Evolutionary conservation across 2,113 vertebrate species (phyloP).

Genomic region (Brachypodius melanocephalos): DNA sequence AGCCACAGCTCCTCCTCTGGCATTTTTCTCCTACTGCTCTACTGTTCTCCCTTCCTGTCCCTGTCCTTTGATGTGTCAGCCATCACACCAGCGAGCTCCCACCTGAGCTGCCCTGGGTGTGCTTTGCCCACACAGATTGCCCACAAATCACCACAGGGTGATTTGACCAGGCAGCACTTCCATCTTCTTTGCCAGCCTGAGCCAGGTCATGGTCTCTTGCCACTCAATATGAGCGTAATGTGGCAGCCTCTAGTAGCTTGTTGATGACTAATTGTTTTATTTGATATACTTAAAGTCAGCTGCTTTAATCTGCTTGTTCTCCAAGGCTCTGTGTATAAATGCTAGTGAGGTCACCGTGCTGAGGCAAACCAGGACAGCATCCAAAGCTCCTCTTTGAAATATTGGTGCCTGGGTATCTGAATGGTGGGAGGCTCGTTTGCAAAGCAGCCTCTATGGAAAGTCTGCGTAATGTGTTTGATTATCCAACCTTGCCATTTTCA

Average conservation of each 20-base stretch:
- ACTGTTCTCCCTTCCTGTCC: not conserved
- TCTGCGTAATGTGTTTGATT: not conserved
- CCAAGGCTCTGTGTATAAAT: not conserved
- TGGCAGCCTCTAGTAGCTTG: not conserved
- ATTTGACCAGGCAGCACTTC: not conserved
- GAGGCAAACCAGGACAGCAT: constrained; percentile 11
- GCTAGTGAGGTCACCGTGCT: constrained; percentile 16
- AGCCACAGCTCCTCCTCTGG: not conserved
- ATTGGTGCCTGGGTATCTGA: not conserved
- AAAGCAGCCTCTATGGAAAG: constrained; percentile 18
- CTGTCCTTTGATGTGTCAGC: not conserved
- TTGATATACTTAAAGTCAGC: not conserved
- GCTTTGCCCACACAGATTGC: not conserved
- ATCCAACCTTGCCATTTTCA: constrained; percentile 20
- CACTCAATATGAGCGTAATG: not conserved
- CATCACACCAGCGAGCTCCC: not conserved
- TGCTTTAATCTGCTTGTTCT: constrained; percentile 37
- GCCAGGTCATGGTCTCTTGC: not conserved
- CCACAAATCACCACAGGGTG: rapidly evolving
- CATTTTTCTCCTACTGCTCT: not conserved
- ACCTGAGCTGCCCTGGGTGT: not conserved
- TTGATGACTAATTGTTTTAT: constrained; percentile 15
- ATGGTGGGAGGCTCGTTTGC: not conserved
- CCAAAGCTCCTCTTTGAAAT: not conserved
- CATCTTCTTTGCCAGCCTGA: not conserved